Base-by-base conservation (phyloP, 1,140 invertebrate species). In the Augochlora pura region DNA sequence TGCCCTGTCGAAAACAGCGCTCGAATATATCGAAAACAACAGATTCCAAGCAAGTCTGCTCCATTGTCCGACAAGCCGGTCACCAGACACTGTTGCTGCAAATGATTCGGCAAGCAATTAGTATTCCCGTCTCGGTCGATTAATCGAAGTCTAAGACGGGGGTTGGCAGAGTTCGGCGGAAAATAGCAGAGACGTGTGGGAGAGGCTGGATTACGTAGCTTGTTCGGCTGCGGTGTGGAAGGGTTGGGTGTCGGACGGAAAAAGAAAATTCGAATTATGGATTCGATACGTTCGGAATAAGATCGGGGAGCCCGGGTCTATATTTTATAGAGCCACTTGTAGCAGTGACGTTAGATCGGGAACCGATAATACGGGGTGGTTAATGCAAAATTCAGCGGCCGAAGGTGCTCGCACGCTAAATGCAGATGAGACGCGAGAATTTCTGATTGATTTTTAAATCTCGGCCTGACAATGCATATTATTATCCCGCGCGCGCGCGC, bases 401-500 rank as follows among this genome's bases (percentile, higher is more conserved):
- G 23, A 64, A 23, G 18, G 60, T 52, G 64, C 69, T 65, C 63
- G 49, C 38, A 71, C 42, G 69, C 46, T 57, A 78, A 78, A 78
- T 72, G 76, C 76, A 64, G 76, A 72, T 71, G 25, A 39, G 39
- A 60, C 21, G 39, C 27, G 10, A 57, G 60, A 23, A 54, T 42
- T 54, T 32, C 38, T 18, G 71, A 79, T 79, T 52, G 77, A 67
- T 39, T 74, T 74, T 79, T 79, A 67, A 73, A 73, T 79, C 46
- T 8, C 52, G 5, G 42, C 1, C 46, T 66, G 71, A 79, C 77
- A 74, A 79, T 79, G 77, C 77, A 67, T 79, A 79, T 79, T 67
- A 79, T 79, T 79, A 78, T 69, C 8, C 39, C 1, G 49, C 49
- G 49, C 32, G 32, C n/a, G n/a, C n/a, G n/a, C n/a, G n/a, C n/a